Base-by-base conservation (phyloP, 2,888 invertebrate species). In the Uropetala carovei region DNA sequence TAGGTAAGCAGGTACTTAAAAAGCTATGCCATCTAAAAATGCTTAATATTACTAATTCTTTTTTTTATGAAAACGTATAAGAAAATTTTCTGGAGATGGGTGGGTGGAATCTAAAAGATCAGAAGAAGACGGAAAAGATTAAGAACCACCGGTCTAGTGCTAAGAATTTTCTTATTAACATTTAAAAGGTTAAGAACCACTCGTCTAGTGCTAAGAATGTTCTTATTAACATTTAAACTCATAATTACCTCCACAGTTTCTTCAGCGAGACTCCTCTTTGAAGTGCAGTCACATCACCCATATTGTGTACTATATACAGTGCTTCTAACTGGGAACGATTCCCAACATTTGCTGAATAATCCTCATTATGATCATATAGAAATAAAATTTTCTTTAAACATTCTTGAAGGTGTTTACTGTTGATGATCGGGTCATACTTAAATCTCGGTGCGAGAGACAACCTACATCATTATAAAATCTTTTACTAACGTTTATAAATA, bases 371-470 rank as follows among this genome's bases (percentile, higher is more conserved):
- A 94, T 97, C 96, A 94, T 96, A 97, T 81, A 96, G 95, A 91
- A 95, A 95, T 0, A 97, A 95, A 92, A 97, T 95, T 94, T 96
- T 96, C 94, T 97, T 97, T 9, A 98, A 94, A 94, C 97, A 97
- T 95, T 98, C 98, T 93, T 96, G 95, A 91, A 97, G 94, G 94
- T 97, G 97, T 93, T 96, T 96, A 93, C 95, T 95, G 94, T 98
- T 98, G 9, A 98, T 96, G 89, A 96, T 96, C 58, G 97, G 96
- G 94, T 98, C 97, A 94, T 96, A 98, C 92, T 96, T 95, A 58
- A 95, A 95, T 7, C 96, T 93, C 56, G 96, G 95, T 93, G 96
- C 95, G 93, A 96, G 96, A 94, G 97, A 96, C 93, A 97, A 95
- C 94, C 97, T 97, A 95, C 57, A 95, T 95, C 93, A 92, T 86